Evolutionary conservation across 2,888 invertebrate species (phyloP).

Genomic region (Drosophila setosimentum): DNA sequence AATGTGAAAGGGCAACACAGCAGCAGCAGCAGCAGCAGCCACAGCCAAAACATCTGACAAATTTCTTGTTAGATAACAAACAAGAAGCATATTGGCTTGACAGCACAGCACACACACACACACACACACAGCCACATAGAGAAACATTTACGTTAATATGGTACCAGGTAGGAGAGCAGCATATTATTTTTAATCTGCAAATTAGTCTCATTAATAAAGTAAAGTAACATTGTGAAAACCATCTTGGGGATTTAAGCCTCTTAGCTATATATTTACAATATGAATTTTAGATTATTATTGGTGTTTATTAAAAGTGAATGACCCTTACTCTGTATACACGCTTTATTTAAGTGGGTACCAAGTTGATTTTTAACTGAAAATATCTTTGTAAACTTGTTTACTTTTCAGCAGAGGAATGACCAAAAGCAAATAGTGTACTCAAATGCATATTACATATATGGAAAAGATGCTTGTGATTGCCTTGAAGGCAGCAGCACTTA

Average conservation of each 20-base stretch:
- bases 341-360: neutral
- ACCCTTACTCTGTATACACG: no score
- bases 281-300: neutral
- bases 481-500: constrained; percentile 11
- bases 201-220: constrained; percentile 3
- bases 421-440: constrained; percentile 14
- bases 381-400: neutral
- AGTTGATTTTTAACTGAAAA: neutral
- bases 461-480: constrained; percentile 18
- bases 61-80: constrained; percentile 52
- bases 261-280: neutral
- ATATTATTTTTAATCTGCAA: constrained; percentile 11
- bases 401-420: neutral
- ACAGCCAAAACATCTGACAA: constrained; percentile 55
- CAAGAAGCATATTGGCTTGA: constrained; percentile 13
- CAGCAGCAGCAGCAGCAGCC: constrained; percentile 6
- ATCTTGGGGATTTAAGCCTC: neutral
- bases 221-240: neutral
- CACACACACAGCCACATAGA: neutral
- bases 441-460: constrained; percentile 20
- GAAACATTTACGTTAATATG: constrained; percentile 14
- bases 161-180: constrained; percentile 1
- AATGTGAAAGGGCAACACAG: constrained; percentile 49
- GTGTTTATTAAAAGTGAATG: neutral
- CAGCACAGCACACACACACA: neutral